Evolutionary conservation across 2,113 vertebrate genomes (phyloP).

Genomic region (Onychostoma macrolepis): DNA sequence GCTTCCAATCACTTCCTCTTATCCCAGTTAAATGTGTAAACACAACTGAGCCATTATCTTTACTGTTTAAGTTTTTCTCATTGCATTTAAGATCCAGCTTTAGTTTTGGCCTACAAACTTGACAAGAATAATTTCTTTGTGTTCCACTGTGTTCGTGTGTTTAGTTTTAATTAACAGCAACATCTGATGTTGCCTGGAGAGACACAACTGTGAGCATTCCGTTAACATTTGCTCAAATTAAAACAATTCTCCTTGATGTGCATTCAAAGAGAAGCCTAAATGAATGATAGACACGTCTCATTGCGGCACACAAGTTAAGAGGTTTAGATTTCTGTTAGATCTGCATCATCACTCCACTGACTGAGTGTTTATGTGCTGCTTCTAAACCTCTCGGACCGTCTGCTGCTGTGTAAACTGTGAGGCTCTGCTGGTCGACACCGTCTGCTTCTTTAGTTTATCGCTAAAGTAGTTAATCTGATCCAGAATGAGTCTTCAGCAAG

Average conservation of each 20-base stretch:
- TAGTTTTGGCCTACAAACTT: background rate
- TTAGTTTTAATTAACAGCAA: constrained; percentile 37
- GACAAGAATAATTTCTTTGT: background rate
- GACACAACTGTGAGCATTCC: background rate
- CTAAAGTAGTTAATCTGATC: constrained; percentile 35
- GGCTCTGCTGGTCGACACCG: constrained; percentile 22
- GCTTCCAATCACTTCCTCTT: background rate
- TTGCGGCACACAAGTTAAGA: background rate
- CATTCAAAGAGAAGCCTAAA: constrained; percentile 12
- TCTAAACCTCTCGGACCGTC: constrained; percentile 12
- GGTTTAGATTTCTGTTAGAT: background rate
- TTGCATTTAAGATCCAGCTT: background rate
- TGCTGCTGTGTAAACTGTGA: constrained; percentile 25
- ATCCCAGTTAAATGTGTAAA: background rate
- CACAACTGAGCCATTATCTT: background rate
- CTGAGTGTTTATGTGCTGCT: constrained; percentile 13
- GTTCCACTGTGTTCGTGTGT: constrained; percentile 10
- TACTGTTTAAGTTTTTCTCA: background rate
- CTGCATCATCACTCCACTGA: background rate
- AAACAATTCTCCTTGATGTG: background rate
- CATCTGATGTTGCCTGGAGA: constrained; percentile 34
- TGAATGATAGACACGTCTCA: background rate
- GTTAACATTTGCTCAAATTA: constrained; percentile 8
- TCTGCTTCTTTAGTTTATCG: constrained; percentile 43
- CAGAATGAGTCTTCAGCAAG: constrained; percentile 35